Conservation (phyloP, 2,113 vertebrate genomes). For the Collichthys lucidus region DNA sequence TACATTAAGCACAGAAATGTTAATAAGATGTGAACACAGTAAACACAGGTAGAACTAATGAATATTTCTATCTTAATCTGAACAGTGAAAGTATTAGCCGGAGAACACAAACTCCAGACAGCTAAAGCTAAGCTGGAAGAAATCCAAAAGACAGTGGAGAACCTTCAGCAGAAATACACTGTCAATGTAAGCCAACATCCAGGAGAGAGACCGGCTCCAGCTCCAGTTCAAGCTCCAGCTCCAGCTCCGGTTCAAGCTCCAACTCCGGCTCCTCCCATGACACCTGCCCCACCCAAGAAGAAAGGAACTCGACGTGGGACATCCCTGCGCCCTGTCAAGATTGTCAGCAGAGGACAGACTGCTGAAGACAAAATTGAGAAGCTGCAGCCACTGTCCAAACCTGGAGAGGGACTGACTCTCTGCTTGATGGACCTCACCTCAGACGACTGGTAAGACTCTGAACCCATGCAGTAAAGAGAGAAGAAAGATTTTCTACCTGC, state of each 20-base stretch:
- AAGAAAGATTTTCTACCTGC: not conserved
- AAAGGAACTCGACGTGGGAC: not conserved
- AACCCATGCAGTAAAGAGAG: not conserved
- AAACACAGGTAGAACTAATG: too few relatives aligned
- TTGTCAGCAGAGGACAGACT: not conserved
- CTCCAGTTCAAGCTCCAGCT: too few relatives aligned
- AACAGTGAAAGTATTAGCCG: too few relatives aligned
- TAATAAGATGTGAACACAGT: too few relatives aligned
- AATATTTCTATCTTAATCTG: too few relatives aligned
- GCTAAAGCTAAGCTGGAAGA: too few relatives aligned
- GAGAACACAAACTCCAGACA: too few relatives aligned
- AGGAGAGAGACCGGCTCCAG: too few relatives aligned
- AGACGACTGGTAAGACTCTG: not conserved
- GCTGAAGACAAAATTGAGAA: not conserved
- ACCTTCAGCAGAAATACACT: too few relatives aligned
- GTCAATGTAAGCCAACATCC: too few relatives aligned
- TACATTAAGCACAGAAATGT: too few relatives aligned
- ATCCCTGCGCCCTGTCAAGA: not conserved
- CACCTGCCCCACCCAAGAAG: not conserved
- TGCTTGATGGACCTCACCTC: not conserved
- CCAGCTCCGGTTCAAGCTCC: not conserved
- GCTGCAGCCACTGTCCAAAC: not conserved
- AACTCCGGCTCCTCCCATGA: not conserved
- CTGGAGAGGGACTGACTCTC: not conserved
- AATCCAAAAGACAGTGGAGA: too few relatives aligned